A percentile compares a stretch with the other conserved stretches of the same genome.
Conservation (phyloP, 92 coral and sea anemone genomes). For the Galaxea fascicularis region DNA sequence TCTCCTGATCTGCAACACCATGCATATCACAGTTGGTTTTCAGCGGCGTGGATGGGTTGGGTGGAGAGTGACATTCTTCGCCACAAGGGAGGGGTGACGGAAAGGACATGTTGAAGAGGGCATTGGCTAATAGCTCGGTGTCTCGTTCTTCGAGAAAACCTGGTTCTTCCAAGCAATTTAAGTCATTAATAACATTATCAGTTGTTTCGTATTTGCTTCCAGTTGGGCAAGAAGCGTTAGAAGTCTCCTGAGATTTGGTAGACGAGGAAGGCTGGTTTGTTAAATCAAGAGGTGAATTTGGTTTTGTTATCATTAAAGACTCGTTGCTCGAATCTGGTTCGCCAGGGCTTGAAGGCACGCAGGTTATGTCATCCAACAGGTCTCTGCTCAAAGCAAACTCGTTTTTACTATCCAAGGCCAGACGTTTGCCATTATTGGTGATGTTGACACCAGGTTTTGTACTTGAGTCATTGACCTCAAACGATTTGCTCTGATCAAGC, state of each 20-base stretch:
- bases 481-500: neutral
- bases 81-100: constrained; percentile 65
- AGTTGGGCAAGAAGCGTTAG: neutral
- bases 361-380: constrained; percentile 14
- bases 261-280: neutral
- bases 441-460: neutral
- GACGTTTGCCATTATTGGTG: neutral
- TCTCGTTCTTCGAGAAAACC: constrained; percentile 18
- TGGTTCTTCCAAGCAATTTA: neutral
- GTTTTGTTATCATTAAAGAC: neutral
- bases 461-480: neutral
- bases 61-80: constrained; percentile 67
- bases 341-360: constrained; percentile 63
- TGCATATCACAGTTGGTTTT: neutral
- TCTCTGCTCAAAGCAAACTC: constrained; percentile 1
- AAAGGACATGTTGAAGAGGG: constrained; percentile 83
- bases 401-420: neutral
- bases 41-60: constrained; percentile 67
- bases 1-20: neutral
- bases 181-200: neutral
- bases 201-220: neutral
- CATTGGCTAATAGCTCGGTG: constrained; percentile 67
- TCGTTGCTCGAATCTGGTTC: constrained; percentile 25
- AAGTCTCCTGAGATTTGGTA: neutral
- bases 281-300: neutral